Percentiles rank a stretch among this genome's conserved stretches.
phyloP scores from a whole-genome alignment of 1,140 invertebrate genomes.

The Euwallacea fornicatus region DNA sequence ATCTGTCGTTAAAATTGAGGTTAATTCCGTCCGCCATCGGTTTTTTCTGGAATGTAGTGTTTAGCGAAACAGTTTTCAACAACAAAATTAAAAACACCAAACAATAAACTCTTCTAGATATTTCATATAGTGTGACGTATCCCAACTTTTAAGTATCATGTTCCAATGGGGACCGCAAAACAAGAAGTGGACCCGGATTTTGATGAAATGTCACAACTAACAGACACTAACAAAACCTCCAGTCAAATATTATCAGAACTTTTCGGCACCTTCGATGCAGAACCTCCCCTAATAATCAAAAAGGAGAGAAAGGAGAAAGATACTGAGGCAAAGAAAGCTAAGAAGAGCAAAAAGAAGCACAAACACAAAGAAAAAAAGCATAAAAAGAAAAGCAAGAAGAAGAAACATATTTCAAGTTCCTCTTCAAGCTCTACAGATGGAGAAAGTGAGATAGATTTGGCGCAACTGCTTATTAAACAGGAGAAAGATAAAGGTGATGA shows the following conservation, averaged over 20 bases:
- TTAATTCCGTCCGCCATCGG: no score
- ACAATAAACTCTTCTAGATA: no score
- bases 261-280: slow-evolving; percentile 71
- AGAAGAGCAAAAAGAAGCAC: slow-evolving; percentile 62
- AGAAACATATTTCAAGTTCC: slow-evolving; percentile 42
- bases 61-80: no score
- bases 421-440: slow-evolving; percentile 32
- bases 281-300: slow-evolving; percentile 62
- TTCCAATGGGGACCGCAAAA: slow-evolving; percentile 13
- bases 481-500: slow-evolving; percentile 45
- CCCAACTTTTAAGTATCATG: no score
- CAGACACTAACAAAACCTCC: slow-evolving; percentile 57
- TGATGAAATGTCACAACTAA: slow-evolving; percentile 8
- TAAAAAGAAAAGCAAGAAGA: slow-evolving; percentile 53
- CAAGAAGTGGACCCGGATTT: slow-evolving; percentile 11
- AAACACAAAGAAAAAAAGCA: slow-evolving; percentile 57
- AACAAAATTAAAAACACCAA: no score
- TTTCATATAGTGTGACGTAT: no score
- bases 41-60: no score
- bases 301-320: slow-evolving; percentile 62
- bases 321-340: slow-evolving; percentile 57
- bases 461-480: slow-evolving; percentile 48
- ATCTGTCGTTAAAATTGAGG: no score
- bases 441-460: slow-evolving; percentile 46
- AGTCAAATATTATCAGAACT: slow-evolving; percentile 79